Percentiles rank a stretch among this genome's conserved stretches.
Conservation (phyloP, 2,888 invertebrate species). For the Phortica okadai region DNA sequence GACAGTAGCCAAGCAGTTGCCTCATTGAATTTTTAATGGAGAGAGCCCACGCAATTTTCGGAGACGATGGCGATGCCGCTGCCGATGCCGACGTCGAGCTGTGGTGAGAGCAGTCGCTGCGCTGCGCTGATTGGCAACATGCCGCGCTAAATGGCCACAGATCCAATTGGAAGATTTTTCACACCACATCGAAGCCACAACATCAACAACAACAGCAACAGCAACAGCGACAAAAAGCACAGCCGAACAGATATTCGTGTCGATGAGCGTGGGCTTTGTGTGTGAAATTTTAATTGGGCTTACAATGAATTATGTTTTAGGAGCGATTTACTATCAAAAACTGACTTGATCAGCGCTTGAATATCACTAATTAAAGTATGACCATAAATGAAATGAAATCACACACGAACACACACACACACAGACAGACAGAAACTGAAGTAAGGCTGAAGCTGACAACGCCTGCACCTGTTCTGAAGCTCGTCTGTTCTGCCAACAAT, state of each 20-base stretch:
- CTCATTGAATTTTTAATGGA: conserved; percentile 33
- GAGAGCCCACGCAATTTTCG: conserved; percentile 51
- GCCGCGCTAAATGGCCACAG: conserved; percentile 34
- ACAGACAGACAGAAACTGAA: no score
- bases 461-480: background rate
- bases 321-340: background rate
- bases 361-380: conserved; percentile 63
- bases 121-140: conserved; percentile 22
- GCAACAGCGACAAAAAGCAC: conserved; percentile 26
- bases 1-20: conserved; percentile 37
- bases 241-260: background rate
- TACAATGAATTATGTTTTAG: background rate
- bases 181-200: conserved; percentile 48
- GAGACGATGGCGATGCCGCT: background rate
- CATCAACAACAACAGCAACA: no score
- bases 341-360: conserved; percentile 64
- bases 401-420: background rate
- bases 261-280: conserved; percentile 14
- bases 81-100: conserved; percentile 12
- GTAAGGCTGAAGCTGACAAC: background rate
- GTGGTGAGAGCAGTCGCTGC: conserved; percentile 23
- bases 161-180: conserved; percentile 63
- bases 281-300: background rate
- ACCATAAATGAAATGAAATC: conserved; percentile 2
- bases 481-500: background rate